Conservation (phyloP, 2,797 vertebrate genomes). For the Pitangus sulphuratus region DNA sequence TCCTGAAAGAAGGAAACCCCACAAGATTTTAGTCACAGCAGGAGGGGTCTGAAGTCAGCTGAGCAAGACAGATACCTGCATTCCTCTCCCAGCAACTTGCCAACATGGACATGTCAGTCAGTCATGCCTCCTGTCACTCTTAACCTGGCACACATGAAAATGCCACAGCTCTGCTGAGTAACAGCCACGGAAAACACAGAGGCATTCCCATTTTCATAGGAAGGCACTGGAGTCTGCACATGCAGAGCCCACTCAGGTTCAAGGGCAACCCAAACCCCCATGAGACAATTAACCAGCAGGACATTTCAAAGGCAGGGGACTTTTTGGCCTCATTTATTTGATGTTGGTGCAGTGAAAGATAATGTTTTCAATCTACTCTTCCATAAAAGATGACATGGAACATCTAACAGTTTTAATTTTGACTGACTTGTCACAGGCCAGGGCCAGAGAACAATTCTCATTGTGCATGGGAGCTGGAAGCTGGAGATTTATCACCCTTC, state of each 20-base stretch:
- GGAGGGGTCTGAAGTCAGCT: neutral
- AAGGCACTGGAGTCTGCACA: neutral
- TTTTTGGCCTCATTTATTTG: neutral
- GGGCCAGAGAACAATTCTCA: neutral
- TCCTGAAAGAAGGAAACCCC: constrained; percentile 76
- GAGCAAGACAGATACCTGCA: neutral
- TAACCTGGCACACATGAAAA: neutral
- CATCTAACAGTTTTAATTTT: neutral
- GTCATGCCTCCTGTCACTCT: neutral
- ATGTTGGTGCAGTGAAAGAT: neutral
- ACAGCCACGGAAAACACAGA: neutral
- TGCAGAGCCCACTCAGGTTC: neutral
- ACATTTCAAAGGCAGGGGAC: neutral
- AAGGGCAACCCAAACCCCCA: neutral
- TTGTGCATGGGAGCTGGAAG: neutral
- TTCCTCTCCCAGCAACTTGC: neutral
- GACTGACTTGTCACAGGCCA: neutral
- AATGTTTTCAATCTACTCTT: neutral
- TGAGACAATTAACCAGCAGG: neutral
- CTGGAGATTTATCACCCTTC: neutral
- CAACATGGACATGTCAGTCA: neutral
- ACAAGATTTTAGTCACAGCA: neutral
- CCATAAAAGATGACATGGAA: neutral
- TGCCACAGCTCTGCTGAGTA: neutral
- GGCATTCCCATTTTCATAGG: neutral